Evolutionary conservation across 2,113 vertebrate species (phyloP).

Genomic region (Alethe diademata): DNA sequence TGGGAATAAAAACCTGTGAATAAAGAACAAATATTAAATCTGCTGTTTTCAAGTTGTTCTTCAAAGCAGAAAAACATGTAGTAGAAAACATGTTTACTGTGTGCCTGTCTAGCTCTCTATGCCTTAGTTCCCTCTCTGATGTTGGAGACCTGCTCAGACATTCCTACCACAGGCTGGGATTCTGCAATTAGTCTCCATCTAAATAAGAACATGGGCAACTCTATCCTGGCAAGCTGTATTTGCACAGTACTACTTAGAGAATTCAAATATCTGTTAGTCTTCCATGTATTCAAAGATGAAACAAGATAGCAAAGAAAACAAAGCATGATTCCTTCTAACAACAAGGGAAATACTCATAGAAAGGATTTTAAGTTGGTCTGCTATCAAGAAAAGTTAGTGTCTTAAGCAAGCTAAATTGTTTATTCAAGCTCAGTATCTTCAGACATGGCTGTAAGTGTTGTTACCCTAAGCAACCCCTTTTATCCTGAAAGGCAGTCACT

Average conservation of each 20-base stretch:
- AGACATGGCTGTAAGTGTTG: not conserved
- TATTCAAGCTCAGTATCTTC: not conserved
- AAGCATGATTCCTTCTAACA: not conserved
- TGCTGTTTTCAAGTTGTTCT: conserved; percentile 1
- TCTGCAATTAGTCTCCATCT: conserved; percentile 17
- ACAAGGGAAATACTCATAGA: not conserved
- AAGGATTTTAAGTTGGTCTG: not conserved
- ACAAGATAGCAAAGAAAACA: not conserved
- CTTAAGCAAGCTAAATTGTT: not conserved
- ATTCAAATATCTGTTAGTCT: not conserved
- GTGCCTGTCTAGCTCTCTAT: not conserved
- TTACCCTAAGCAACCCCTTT: not conserved
- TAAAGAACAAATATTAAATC: not conserved
- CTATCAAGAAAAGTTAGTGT: not conserved
- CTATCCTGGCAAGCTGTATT: not conserved
- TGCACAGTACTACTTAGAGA: not conserved
- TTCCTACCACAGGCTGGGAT: not conserved
- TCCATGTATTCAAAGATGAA: not conserved
- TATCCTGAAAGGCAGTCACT: not conserved
- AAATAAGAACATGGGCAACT: not conserved
- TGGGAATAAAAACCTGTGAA: not conserved
- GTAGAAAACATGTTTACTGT: not conserved
- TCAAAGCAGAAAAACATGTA: not conserved
- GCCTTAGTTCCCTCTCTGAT: conserved; percentile 8
- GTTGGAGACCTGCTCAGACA: conserved; percentile 26